These are phyloP conservation scores for Acromyrmex echinatior DNA, from an alignment of 1,140 invertebrate species.

Conservation along the genomic window DNA sequence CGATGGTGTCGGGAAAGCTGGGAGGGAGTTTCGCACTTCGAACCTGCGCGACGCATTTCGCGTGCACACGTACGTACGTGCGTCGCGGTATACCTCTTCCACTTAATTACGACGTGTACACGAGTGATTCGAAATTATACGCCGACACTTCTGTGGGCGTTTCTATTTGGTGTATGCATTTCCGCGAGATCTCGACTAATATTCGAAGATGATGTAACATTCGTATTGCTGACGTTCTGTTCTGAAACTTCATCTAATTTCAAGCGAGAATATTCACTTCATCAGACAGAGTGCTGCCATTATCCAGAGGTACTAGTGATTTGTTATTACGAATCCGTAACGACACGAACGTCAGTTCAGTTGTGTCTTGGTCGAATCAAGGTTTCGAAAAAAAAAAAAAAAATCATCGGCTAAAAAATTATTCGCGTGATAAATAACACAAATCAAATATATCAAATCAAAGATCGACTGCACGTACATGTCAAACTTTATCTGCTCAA, in stretches of 20 bases:
- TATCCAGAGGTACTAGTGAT: neutral
- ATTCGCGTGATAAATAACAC: neutral
- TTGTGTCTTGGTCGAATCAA: no score
- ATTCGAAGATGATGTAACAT: constrained; percentile 3
- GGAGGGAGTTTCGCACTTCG: neutral
- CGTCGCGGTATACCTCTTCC: constrained; percentile 17
- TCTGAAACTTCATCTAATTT: constrained; percentile 11
- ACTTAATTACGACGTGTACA: constrained; percentile 56
- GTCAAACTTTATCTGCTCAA: neutral
- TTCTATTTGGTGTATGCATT: constrained; percentile 10
- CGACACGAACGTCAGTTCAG: neutral
- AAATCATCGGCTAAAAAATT: neutral
- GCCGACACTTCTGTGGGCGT: neutral
- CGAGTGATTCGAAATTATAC: constrained; percentile 40
- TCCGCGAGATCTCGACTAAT: constrained; percentile 30
- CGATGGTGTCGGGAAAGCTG: constrained; percentile 67
- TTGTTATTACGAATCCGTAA: constrained; percentile 2
- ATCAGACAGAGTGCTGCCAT: neutral
- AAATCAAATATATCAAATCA: neutral
- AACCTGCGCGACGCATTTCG: constrained; percentile 12
- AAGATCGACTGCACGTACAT: no score
- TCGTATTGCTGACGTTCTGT: neutral
- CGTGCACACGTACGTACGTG: neutral
- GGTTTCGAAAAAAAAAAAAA: no score
- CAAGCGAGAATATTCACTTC: neutral